phyloP scores from a whole-genome alignment of 2,113 vertebrate genomes.

The Bungarus multicinctus region DNA sequence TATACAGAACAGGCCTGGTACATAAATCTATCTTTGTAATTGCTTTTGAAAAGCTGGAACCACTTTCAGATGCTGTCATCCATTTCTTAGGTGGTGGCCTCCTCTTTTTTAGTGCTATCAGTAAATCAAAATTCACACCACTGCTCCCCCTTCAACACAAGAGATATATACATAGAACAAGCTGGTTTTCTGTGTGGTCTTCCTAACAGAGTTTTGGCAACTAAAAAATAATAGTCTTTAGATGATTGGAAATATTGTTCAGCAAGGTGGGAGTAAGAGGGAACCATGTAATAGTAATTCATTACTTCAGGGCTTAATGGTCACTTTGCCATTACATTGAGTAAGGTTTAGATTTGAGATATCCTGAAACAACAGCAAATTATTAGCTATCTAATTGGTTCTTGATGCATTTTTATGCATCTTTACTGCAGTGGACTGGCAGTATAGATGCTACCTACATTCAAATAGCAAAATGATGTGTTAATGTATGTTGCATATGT shows the following conservation, averaged over 20 bases:
- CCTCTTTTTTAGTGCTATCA: constrained; percentile 44
- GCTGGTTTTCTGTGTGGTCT: constrained; percentile 51
- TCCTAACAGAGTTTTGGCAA: constrained; percentile 49
- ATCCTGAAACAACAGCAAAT: background rate
- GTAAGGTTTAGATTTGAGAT: background rate
- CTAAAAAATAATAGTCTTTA: constrained; percentile 49
- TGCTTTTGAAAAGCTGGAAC: constrained; percentile 65
- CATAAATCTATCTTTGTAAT: constrained; percentile 60
- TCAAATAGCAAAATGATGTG: background rate
- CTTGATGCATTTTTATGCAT: background rate
- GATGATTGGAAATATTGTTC: constrained; percentile 22
- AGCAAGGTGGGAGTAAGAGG: background rate
- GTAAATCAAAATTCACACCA: constrained; percentile 57
- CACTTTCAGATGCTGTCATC: constrained; percentile 54
- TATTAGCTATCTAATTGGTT: background rate
- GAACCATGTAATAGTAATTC: background rate
- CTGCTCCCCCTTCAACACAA: constrained; percentile 29
- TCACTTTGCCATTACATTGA: background rate
- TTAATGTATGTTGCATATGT: background rate
- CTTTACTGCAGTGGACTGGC: background rate
- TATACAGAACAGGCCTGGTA: constrained; percentile 57
- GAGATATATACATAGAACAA: constrained; percentile 25
- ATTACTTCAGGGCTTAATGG: background rate
- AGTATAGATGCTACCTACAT: background rate
- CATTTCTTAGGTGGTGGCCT: constrained; percentile 52